These are phyloP conservation scores for Trichonephila clavata DNA, from an alignment of 1,140 invertebrate genomes.

Conservation along the genomic window DNA sequence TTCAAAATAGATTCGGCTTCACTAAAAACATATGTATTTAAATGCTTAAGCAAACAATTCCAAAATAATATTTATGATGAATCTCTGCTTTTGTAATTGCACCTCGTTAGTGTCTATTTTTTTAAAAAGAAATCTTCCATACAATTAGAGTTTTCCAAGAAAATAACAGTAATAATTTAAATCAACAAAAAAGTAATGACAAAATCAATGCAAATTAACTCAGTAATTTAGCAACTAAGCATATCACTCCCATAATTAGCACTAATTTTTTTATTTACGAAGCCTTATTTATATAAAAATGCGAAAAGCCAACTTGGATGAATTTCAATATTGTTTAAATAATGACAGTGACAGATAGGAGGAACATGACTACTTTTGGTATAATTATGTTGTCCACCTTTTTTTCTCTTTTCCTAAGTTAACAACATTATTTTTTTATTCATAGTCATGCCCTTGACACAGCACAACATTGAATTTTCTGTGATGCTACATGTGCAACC, in stretches of 20 bases:
- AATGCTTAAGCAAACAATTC: too few species aligned
- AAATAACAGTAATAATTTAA: background rate
- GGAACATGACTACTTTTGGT: background rate
- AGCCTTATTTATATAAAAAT: background rate
- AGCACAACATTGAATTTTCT: conserved; percentile 22
- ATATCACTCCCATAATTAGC: background rate
- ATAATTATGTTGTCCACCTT: conserved; percentile 22
- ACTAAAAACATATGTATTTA: too few species aligned
- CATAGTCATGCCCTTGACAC: background rate
- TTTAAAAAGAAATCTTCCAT: too few species aligned
- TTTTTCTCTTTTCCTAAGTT: background rate
- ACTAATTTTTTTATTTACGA: background rate
- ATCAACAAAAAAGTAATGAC: too few species aligned
- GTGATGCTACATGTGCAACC: background rate
- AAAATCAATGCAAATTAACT: background rate
- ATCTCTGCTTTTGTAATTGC: too few species aligned
- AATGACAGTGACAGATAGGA: background rate
- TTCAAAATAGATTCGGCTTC: too few species aligned
- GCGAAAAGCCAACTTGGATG: background rate
- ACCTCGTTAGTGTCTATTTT: too few species aligned
- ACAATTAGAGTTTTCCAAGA: background rate
- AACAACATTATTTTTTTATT: background rate
- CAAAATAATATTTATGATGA: too few species aligned
- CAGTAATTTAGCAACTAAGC: background rate
- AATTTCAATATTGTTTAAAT: background rate